Evolutionary conservation across 2,888 invertebrate species (phyloP), one percentile per base, ranked within the genome.

Genomic region (Allolobophora icterica): DNA sequence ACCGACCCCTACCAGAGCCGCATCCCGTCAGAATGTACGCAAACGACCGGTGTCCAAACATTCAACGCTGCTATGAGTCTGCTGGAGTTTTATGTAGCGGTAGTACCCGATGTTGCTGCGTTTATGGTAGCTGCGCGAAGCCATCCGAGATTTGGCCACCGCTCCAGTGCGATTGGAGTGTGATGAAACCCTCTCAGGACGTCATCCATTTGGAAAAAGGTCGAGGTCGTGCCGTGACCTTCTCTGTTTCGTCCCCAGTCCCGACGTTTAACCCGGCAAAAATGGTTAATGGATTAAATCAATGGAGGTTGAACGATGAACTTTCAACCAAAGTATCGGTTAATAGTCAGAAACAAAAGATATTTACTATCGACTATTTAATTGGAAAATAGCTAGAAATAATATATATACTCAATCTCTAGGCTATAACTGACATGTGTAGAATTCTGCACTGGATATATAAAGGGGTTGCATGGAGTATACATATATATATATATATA

Each of bases 301-400:
- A 5, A 1, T n/a, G 71, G 30, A 71, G 71, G 8, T n/a, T 2
- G 71, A 71, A 71, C 71, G 71, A 6, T 6, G 71, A 71, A 71
- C 30, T 30, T 3, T 30, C 71, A 8, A n/a, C 71, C n/a, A 71
- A 71, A 71, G 30, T n/a, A 2, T n/a, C 71, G 30, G 8, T n/a
- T 71, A 71, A 71, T 71, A 71, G 71, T 1, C 71, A 71, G n/a
- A 71, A 71, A 71, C 71, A 71, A n/a, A 71, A 30, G 30, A 71
- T 71, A 71, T 71, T 71, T 71, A n/a, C 71, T 71, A 71, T 71
- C n/a, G 71, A 71, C 71, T 71, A n/a, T 71, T 71, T 71, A 71
- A 71, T 71, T 8, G 71, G 71, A 71, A 71, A 71, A 71, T 71
- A 71, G 71, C 1, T 71, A n/a, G 1, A 52, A 1, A 19, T 52